These are phyloP conservation scores for Dolichopus griseipennis DNA, from an alignment of 2,888 invertebrate species.

Conservation along the genomic window DNA sequence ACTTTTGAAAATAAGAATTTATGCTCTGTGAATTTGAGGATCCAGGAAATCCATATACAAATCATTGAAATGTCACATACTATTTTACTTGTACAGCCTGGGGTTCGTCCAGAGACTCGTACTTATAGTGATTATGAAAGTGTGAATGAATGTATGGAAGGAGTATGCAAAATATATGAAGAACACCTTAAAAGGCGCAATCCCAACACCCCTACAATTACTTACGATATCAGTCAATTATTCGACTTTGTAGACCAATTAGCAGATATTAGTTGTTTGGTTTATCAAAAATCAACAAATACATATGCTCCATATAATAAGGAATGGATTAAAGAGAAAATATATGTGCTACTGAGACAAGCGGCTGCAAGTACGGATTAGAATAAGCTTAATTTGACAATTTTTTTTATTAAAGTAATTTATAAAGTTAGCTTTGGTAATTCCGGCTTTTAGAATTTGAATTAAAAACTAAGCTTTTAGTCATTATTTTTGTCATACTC, in stretches of 20 bases:
- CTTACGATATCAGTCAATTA: slow-evolving; percentile 95
- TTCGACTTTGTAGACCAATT: slow-evolving; percentile 98
- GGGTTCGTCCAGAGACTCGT: slow-evolving; percentile 84
- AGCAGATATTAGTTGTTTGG: slow-evolving; percentile 89
- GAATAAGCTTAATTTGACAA: too few relatives aligned
- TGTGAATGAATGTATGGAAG: slow-evolving; percentile 96
- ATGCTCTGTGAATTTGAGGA: too few relatives aligned
- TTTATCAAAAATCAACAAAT: slow-evolving; percentile 90
- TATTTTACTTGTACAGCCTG: slow-evolving; percentile 91
- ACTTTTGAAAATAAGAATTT: too few relatives aligned
- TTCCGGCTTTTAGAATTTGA: too few relatives aligned
- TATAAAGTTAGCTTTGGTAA: too few relatives aligned
- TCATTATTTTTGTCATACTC: too few relatives aligned
- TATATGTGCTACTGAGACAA: slow-evolving; percentile 87
- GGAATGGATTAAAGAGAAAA: slow-evolving; percentile 99
- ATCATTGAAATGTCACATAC: slow-evolving; percentile 74
- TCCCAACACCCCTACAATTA: slow-evolving; percentile 92
- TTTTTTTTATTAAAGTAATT: too few relatives aligned
- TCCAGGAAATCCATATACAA: too few relatives aligned
- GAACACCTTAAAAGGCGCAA: slow-evolving; percentile 93
- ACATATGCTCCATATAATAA: slow-evolving; percentile 98
- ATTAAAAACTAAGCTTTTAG: too few relatives aligned
- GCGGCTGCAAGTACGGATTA: slow-evolving; percentile 57
- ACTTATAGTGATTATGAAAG: slow-evolving; percentile 98
- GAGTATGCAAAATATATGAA: slow-evolving; percentile 98